Base-by-base conservation (phyloP, 2,888 invertebrate genomes). In the Scelioninae gen. 1 region DNA sequence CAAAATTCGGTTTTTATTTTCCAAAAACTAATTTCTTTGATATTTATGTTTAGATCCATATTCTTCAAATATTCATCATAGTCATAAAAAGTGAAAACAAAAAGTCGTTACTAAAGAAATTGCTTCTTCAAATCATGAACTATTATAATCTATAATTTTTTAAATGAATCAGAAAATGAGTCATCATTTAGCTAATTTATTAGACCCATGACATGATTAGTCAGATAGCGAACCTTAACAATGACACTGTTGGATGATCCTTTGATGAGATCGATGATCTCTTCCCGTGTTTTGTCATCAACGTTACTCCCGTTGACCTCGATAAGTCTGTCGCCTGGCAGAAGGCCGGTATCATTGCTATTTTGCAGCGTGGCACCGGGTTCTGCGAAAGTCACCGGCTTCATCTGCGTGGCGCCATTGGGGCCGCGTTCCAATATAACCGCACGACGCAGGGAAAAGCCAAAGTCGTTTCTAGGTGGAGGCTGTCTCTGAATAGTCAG, bases 321-420 rank as follows among this genome's bases (percentile, higher is more conserved):
- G 86, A 98, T 93, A 32, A 99, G 94, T 87, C 97, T 95, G 93
- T 99, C 99, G 5, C 99, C 99, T n/a, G 98, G 98, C 77, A 98
- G 93, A 29, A 99, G 93, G 5, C 98, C 98, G 7, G 97, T 97
- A 86, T 96, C 96, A 85, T 93, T 92, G 85, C 92, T 92, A 87
- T 94, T 94, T 85, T 94, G 94, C 85, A 95, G 94, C 78, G 96
- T 95, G 10, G 96, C 95, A 10, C 97, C 97, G 0, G 98, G 98
- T 91, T 98, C 98, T 10, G 98, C 98, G 89, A 98, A 96, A 85
- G 97, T 96, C 29, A 98, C 97, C 69, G 96, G 94, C 87, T 94
- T 94, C 93, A 94, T 94, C 69, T 91, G 90, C 56, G 93, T 94
- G 85, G 95, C 93, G 40, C 91, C 92, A 92, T 93, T 90, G 89